phyloP scores from a whole-genome alignment of 1,140 invertebrate genomes.

The Cydia strobilella region DNA sequence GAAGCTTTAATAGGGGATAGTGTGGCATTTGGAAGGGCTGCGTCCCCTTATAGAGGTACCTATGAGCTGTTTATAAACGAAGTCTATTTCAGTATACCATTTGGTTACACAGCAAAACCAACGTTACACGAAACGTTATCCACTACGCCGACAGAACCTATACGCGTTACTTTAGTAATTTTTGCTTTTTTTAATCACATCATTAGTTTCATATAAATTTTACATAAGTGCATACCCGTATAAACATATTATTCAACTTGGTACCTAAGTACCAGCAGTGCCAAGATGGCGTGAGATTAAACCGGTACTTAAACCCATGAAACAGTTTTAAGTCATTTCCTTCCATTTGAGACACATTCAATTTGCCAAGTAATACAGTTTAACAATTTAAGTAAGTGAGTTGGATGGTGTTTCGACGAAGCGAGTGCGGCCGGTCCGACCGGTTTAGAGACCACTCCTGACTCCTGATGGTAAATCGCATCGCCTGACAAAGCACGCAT shows the following conservation, averaged over 20 bases:
- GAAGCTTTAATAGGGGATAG: conserved; percentile 19
- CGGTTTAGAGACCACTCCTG: conserved; percentile 72
- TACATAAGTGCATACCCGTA: not conserved
- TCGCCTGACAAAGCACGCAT: conserved; percentile 54
- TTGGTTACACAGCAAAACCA: not conserved
- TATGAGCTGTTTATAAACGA: conserved; percentile 4
- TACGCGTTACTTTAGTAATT: too few species aligned
- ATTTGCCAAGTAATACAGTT: conserved; percentile 61
- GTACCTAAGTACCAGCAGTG: not conserved
- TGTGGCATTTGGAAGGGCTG: conserved; percentile 18
- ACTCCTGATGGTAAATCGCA: conserved; percentile 71
- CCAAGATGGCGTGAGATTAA: conserved; percentile 6
- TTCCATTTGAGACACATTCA: conserved; percentile 42
- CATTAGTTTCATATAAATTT: not conserved
- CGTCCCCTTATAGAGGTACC: not conserved
- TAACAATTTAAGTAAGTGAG: conserved; percentile 65
- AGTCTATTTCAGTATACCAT: conserved; percentile 1
- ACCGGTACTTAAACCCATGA: conserved; percentile 9
- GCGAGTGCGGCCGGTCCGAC: conserved; percentile 64
- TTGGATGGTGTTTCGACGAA: conserved; percentile 65
- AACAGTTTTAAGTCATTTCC: conserved; percentile 34
- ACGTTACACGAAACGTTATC: not conserved
- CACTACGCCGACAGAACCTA: not conserved
- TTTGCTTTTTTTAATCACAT: not conserved
- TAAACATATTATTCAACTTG: not conserved